Evolutionary conservation across 92 coral and sea anemone species (phyloP).

Genomic region (Epizoanthus fatuus): DNA sequence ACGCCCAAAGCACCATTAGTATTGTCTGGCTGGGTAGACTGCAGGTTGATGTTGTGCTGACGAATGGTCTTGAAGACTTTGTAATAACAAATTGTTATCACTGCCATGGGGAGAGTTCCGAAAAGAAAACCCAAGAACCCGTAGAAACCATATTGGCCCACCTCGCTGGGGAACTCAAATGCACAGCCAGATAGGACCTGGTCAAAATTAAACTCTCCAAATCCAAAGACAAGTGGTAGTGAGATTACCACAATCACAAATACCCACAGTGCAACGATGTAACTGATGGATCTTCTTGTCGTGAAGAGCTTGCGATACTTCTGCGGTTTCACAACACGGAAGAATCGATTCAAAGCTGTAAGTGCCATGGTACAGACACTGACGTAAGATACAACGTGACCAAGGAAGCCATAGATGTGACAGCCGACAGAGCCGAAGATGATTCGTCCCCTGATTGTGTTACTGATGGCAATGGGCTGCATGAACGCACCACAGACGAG

Average conservation of each 20-base stretch:
- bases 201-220: conserved; percentile 13
- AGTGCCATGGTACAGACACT: conserved; percentile 28
- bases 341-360: conserved; percentile 27
- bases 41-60: conserved; percentile 12
- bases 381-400: conserved; percentile 39
- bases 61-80: conserved; percentile 30
- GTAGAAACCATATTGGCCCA: neutral
- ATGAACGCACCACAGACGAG: conserved; percentile 19
- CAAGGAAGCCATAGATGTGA: conserved; percentile 17
- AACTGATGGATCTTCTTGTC: conserved; percentile 15
- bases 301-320: conserved; percentile 42
- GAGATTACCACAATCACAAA: neutral
- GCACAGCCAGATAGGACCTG: conserved; percentile 17
- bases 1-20: neutral
- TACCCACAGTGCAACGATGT: conserved; percentile 15
- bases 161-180: conserved; percentile 1
- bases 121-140: conserved; percentile 20
- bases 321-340: conserved; percentile 47
- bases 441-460: conserved; percentile 21
- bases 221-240: neutral
- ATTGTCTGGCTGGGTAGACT: conserved; percentile 15
- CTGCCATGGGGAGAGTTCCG: conserved; percentile 20
- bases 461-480: conserved; percentile 25
- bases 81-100: neutral
- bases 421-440: conserved; percentile 19